Percentiles rank a stretch among this genome's conserved stretches.
These are phyloP conservation scores for Diorhabda elongata DNA, from an alignment of 1,140 invertebrate species.

Conservation along the genomic window DNA sequence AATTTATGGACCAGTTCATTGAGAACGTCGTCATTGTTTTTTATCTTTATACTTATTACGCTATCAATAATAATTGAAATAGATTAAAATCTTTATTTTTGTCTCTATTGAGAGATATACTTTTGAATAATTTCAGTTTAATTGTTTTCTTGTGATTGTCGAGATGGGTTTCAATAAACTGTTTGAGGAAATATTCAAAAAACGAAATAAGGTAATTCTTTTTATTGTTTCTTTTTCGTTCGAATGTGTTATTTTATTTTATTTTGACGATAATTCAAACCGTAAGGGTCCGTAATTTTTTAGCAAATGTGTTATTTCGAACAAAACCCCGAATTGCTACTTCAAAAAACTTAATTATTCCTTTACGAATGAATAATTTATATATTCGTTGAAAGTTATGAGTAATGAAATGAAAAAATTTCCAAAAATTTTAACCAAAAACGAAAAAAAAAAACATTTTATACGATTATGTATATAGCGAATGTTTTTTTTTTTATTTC, in stretches of 20 bases:
- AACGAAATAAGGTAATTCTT: background rate
- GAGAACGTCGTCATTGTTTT: background rate
- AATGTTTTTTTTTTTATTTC: too few species aligned
- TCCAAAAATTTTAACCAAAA: too few species aligned
- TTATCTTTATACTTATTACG: background rate
- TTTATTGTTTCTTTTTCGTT: background rate
- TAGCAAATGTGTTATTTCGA: too few species aligned
- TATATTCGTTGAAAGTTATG: too few species aligned
- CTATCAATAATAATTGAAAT: background rate
- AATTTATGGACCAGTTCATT: background rate
- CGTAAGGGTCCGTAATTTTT: too few species aligned
- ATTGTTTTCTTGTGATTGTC: slow-evolving; percentile 1
- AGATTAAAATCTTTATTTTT: slow-evolving; percentile 1
- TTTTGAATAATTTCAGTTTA: background rate
- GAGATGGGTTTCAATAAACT: background rate
- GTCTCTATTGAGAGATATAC: background rate
- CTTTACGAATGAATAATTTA: too few species aligned
- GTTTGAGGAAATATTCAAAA: background rate
- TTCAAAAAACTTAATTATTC: too few species aligned
- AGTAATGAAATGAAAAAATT: too few species aligned
- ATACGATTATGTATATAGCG: too few species aligned
- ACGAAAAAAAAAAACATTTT: too few species aligned
- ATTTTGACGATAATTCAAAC: too few species aligned
- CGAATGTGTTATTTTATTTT: background rate
- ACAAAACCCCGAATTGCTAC: too few species aligned